A percentile compares a stretch with the other conserved stretches of the same genome.
phyloP scores from a whole-genome alignment of 2,113 vertebrate species.

The Malurus cyaneus region DNA sequence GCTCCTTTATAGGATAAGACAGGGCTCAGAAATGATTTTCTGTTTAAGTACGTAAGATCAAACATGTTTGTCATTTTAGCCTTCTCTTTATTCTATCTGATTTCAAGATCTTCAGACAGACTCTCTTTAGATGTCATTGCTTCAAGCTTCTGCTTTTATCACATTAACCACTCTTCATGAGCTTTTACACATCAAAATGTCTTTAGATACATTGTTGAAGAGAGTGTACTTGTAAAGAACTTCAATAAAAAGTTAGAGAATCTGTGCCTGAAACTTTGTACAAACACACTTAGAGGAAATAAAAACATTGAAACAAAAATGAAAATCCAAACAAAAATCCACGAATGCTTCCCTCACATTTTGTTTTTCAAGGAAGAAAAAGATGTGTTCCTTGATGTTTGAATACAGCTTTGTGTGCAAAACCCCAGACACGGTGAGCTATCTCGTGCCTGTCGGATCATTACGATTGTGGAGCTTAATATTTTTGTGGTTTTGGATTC shows the following conservation, averaged over 20 bases:
- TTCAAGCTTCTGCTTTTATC: conserved; percentile 52
- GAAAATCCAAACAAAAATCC: not conserved
- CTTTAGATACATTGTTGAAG: conserved; percentile 49
- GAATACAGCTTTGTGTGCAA: not conserved
- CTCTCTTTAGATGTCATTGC: conserved; percentile 46
- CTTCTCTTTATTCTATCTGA: conserved; percentile 43
- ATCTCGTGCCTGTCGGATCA: fast-evolving
- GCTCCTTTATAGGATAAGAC: conserved; percentile 48
- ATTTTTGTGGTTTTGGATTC: not conserved
- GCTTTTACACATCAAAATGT: conserved; percentile 50
- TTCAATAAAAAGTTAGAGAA: conserved; percentile 14
- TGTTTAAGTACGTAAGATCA: conserved; percentile 32
- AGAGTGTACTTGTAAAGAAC: not conserved
- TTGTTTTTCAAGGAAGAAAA: not conserved
- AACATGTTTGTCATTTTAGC: conserved; percentile 54
- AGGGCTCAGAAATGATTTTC: conserved; percentile 54
- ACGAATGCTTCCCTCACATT: not conserved
- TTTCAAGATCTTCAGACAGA: conserved; percentile 41
- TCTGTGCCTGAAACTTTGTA: conserved; percentile 12
- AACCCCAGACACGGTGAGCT: not conserved
- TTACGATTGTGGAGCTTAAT: not conserved
- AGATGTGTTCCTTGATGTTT: not conserved
- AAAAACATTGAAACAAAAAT: not conserved
- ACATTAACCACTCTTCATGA: conserved; percentile 49
- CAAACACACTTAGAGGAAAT: not conserved